phyloP scores from a whole-genome alignment of 1,140 invertebrate species.

The Reticulitermes speratus region DNA sequence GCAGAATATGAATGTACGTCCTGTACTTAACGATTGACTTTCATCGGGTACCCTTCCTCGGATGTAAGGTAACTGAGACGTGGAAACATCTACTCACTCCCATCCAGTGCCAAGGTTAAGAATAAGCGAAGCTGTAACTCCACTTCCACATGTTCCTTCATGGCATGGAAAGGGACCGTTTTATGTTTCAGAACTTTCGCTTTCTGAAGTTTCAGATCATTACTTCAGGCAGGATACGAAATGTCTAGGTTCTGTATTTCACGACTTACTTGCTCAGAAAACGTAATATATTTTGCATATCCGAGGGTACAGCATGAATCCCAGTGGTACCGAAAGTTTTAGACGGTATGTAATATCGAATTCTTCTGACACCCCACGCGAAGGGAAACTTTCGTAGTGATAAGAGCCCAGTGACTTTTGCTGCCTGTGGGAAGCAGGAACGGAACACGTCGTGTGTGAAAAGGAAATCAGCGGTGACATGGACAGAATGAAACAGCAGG shows the following conservation, averaged over 20 bases:
- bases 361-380: background rate
- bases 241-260: background rate
- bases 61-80: too few species aligned
- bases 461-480: conserved; percentile 4
- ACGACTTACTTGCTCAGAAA: background rate
- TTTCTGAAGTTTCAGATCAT: background rate
- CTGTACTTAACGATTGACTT: too few species aligned
- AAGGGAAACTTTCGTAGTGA: background rate
- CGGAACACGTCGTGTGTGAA: conserved; percentile 8
- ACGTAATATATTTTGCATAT: background rate
- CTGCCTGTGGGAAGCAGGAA: background rate
- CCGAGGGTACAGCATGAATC: background rate
- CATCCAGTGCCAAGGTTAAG: too few species aligned
- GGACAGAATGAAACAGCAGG: background rate
- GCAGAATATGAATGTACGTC: too few species aligned
- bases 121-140: too few species aligned
- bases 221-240: background rate
- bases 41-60: too few species aligned
- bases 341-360: background rate
- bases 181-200: too few species aligned
- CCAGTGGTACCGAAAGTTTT: background rate
- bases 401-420: background rate
- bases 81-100: too few species aligned
- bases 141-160: too few species aligned
- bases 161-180: too few species aligned